phyloP scores from a whole-genome alignment of 2,113 vertebrate species.

The Chascanopsetta lugubris region DNA sequence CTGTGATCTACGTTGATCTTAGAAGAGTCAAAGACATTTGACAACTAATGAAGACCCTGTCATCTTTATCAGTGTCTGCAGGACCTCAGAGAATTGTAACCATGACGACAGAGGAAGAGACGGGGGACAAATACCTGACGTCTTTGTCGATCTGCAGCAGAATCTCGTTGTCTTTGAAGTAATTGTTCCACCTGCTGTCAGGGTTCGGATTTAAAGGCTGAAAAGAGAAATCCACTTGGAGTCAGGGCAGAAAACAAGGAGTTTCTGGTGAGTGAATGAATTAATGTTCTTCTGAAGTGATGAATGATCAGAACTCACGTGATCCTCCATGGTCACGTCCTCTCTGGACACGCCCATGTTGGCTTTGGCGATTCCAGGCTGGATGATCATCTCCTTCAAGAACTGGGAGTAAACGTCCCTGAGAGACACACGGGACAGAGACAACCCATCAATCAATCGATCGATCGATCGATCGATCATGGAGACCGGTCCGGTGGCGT shows the following conservation, averaged over 20 bases:
- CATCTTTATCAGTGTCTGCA: too few species aligned
- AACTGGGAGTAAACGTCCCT: constrained; percentile 96
- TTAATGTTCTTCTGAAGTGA: too few species aligned
- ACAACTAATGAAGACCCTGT: too few species aligned
- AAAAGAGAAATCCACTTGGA: not conserved
- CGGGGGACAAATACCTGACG: constrained; percentile 84
- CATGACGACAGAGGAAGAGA: not conserved
- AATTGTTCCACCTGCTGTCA: constrained; percentile 96
- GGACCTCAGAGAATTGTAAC: too few species aligned
- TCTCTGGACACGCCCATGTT: constrained; percentile 94
- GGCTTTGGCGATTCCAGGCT: constrained; percentile 96
- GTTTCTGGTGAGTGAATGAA: too few species aligned
- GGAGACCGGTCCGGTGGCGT: too few species aligned
- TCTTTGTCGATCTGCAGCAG: constrained; percentile 98
- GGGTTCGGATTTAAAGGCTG: constrained; percentile 97
- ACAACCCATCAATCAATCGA: not conserved
- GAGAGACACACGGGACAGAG: constrained; percentile 2
- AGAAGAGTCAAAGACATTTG: too few species aligned
- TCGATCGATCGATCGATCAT: too few species aligned
- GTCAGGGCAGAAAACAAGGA: not conserved
- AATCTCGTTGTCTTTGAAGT: constrained; percentile 98
- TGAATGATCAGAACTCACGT: too few species aligned
- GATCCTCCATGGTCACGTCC: constrained; percentile 97
- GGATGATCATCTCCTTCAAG: constrained; percentile 98
- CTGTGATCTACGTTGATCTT: too few species aligned